Percentiles rank a stretch among this genome's conserved stretches.
Evolutionary conservation across 1,140 invertebrate species (phyloP).

Genomic region (Uloborus diversus): DNA sequence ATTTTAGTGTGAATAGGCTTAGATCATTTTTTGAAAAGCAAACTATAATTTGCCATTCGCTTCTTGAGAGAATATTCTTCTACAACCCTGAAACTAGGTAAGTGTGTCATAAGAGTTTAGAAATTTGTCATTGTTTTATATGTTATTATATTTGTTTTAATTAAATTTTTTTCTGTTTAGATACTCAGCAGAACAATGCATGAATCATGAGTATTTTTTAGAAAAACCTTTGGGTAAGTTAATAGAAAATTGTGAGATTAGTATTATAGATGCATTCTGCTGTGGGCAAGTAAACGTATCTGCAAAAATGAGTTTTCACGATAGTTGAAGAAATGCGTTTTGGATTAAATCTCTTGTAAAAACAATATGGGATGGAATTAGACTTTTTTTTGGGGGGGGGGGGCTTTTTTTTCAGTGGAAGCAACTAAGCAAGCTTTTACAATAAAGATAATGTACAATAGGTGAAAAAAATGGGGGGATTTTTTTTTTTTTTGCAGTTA

Average conservation of each 20-base stretch:
- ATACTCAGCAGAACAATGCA: background rate
- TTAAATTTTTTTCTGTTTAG: background rate
- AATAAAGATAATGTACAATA: too few relatives aligned
- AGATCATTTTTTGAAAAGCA: background rate
- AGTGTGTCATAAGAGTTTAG: background rate
- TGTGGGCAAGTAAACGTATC: too few relatives aligned
- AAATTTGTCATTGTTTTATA: background rate
- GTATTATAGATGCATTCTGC: too few relatives aligned
- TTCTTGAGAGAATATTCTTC: constrained; percentile 1
- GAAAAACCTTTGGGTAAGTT: constrained; percentile 1
- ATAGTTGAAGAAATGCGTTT: too few relatives aligned
- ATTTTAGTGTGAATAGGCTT: background rate
- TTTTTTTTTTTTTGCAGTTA: too few relatives aligned
- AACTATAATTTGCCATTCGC: background rate
- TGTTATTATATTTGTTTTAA: background rate
- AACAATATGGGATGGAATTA: too few relatives aligned
- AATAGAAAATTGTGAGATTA: background rate
- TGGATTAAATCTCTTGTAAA: too few relatives aligned
- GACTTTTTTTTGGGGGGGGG: too few relatives aligned
- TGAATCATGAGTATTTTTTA: background rate
- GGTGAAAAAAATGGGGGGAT: too few relatives aligned
- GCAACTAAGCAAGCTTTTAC: too few relatives aligned
- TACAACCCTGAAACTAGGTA: constrained; percentile 18
- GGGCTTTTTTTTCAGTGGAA: too few relatives aligned
- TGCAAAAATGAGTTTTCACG: too few relatives aligned